phyloP scores from a whole-genome alignment of 1,140 invertebrate genomes.

The Lucilia sericata region DNA sequence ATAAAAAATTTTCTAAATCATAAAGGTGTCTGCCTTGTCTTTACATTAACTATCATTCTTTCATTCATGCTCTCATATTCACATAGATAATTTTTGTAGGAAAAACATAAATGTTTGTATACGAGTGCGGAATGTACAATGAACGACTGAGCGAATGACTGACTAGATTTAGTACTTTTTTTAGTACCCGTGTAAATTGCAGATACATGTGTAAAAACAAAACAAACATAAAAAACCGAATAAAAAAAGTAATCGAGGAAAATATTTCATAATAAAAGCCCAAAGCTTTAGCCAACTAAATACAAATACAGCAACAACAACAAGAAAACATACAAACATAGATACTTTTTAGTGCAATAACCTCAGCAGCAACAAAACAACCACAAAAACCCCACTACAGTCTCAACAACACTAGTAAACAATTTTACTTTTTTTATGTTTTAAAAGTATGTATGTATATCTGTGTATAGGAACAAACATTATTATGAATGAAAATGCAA shows the following conservation, averaged over 20 bases:
- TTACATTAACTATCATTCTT: not conserved
- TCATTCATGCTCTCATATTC: not conserved
- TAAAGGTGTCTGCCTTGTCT: not conserved
- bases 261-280: conserved; percentile 27
- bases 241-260: not conserved
- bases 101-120: not conserved
- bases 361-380: not conserved
- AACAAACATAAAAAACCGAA: not conserved
- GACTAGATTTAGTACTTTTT: not conserved
- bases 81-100: not conserved
- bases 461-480: not conserved
- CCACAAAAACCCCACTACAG: not conserved
- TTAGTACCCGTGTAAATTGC: not conserved
- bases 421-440: not conserved
- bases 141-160: too few relatives aligned
- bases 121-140: not conserved
- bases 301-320: not conserved
- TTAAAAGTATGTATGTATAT: too few relatives aligned
- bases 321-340: not conserved
- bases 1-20: not conserved
- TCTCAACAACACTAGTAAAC: not conserved
- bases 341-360: conserved; percentile 29
- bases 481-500: not conserved
- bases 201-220: conserved; percentile 16
- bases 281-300: conserved; percentile 18